Evolutionary conservation across 2,113 vertebrate species (phyloP).

Genomic region (Piliocolobus tephrosceles): DNA sequence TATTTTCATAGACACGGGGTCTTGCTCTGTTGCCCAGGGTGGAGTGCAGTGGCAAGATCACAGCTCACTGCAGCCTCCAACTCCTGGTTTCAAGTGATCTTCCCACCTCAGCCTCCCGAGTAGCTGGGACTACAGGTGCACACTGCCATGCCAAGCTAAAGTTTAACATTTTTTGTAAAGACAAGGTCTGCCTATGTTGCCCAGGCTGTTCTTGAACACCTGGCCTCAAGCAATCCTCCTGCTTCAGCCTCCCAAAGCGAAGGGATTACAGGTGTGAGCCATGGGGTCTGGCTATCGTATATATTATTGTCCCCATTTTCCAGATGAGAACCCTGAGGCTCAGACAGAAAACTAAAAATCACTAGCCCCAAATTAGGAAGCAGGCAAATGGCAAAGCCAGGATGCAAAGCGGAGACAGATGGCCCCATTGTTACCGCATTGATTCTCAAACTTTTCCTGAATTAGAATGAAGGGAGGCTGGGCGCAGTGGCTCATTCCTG

Average conservation of each 20-base stretch:
- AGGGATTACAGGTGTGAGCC: neutral
- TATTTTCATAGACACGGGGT: too few species aligned
- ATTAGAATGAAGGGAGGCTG: neutral
- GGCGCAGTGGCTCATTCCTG: too few species aligned
- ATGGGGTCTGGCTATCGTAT: neutral
- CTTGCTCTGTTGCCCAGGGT: too few species aligned
- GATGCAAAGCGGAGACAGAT: neutral
- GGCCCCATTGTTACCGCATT: accelerated
- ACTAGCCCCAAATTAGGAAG: neutral
- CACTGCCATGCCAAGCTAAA: too few species aligned
- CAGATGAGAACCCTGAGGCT: neutral
- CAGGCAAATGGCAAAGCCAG: neutral
- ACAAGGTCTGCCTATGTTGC: too few species aligned
- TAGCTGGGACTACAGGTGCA: too few species aligned
- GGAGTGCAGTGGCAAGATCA: too few species aligned
- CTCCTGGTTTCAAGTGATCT: too few species aligned
- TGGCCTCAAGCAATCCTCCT: neutral
- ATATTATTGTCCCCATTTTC: neutral
- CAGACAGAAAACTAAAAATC: neutral
- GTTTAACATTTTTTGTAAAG: too few species aligned
- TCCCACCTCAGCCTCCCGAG: too few species aligned
- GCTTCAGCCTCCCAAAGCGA: too few species aligned
- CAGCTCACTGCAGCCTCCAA: too few species aligned
- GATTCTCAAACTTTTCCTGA: neutral
- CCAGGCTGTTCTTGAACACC: neutral